These are phyloP conservation scores for Cecropterus lyciades DNA, from an alignment of 1,140 invertebrate species.

Conservation along the genomic window DNA sequence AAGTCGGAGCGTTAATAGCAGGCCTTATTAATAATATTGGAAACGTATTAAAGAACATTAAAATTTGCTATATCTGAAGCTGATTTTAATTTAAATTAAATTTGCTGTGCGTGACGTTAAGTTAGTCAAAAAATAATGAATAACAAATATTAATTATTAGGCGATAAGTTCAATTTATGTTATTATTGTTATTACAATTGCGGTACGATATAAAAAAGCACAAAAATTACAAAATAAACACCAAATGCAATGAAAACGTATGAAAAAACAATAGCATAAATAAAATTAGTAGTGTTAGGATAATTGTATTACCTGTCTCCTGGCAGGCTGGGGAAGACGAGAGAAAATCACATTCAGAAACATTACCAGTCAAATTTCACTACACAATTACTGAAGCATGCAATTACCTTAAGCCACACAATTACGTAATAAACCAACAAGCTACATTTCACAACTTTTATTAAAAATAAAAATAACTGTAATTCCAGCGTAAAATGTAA, in stretches of 20 bases:
- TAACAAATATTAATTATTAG: no score
- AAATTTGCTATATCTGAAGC: neutral
- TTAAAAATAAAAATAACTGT: conserved; percentile 47
- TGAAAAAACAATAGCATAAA: neutral
- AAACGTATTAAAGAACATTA: neutral
- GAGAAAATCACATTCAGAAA: conserved; percentile 82
- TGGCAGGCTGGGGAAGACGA: conserved; percentile 81
- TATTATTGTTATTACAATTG: neutral
- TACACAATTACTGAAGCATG: conserved; percentile 62
- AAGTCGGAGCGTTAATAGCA: conserved; percentile 31
- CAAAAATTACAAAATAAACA: conserved; percentile 8
- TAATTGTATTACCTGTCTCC: conserved; percentile 71
- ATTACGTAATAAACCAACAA: conserved; percentile 34
- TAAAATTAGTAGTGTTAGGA: conserved; percentile 25
- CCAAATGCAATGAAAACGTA: conserved; percentile 9
- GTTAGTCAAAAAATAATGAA: no score
- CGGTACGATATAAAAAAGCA: neutral
- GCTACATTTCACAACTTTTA: conserved; percentile 47
- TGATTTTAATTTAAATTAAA: no score
- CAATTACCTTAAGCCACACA: conserved; percentile 44
- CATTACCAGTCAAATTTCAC: conserved; percentile 73
- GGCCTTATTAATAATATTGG: conserved; percentile 13
- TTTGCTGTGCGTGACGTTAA: no score
- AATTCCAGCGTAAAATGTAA: conserved; percentile 43
- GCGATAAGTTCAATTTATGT: neutral